Evolutionary conservation across 2,113 vertebrate genomes (phyloP), one percentile per base, ranked within the genome.

Genomic region (Perognathus longimembris): DNA sequence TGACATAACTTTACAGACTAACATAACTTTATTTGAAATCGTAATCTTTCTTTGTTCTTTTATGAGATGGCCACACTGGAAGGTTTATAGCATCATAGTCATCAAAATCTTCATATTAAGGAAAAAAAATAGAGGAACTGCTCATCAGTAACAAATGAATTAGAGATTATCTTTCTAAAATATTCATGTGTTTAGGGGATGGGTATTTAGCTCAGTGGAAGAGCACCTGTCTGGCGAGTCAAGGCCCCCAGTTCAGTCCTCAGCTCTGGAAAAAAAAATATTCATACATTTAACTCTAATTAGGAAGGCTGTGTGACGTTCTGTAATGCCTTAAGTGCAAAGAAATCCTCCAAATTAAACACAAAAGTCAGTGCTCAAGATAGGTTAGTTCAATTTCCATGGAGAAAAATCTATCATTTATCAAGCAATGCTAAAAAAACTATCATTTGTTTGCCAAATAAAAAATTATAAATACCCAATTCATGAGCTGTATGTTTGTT

Each of bases 21-120:
- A n/a, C 59, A 6, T 15, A 86, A 21, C 57, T 93, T 89, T 89
- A 74, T 74, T 91, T 87, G 32, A 78, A 86, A 78, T 76, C 36
- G 50, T 64, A 82, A 75, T 54, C 70, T 75, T 82, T 69, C 24
- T 59, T 66, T 90, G 42, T 5, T 82, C 59, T 94, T 87, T 42
- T 66, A 20, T 18, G 82, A 76, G 10, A n/a, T 87, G 24, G 10
- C 28, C 12, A 2, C 14, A 22, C 32, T 90, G 10, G 45, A 32
- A 84, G 4, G 22, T 32, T 85, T 84, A 50, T n/a, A 17, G 30
- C 50, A 54, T 54, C 50, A 54, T 92, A 63, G 63, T 71, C 15
- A 93, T 90, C 66, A 83, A 81, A 85, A 38, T 69, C 38, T 76
- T 34, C 26, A 64, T 24, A 30, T 20, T 42, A 45, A 11, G 45